These are phyloP conservation scores for Bryconaethiops microstoma DNA, from an alignment of 2,797 vertebrate genomes.

Conservation along the genomic window DNA sequence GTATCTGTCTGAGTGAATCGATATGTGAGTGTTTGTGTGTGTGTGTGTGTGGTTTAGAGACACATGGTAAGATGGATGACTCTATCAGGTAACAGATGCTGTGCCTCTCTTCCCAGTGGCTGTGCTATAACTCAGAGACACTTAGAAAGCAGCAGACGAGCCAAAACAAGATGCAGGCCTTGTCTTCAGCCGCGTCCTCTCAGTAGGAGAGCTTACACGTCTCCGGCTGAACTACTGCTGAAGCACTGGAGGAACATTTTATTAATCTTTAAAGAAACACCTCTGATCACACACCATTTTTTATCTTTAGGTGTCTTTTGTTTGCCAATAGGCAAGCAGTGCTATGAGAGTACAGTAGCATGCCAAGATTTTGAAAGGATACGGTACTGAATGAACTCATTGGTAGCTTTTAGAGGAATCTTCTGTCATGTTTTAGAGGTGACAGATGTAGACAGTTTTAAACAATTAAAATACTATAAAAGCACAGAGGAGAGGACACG, in stretches of 20 bases:
- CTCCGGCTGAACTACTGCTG: background rate
- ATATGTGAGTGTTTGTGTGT: background rate
- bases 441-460: no score
- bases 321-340: background rate
- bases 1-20: constrained; percentile 27
- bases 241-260: background rate
- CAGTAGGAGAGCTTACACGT: background rate
- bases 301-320: background rate
- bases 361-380: background rate
- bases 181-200: background rate
- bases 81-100: constrained; percentile 13
- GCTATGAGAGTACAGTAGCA: background rate
- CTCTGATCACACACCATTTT: background rate
- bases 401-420: background rate
- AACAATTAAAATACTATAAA: no score
- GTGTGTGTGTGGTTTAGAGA: constrained; percentile 1
- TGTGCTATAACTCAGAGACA: constrained; percentile 21
- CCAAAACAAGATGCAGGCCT: background rate
- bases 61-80: constrained; percentile 1
- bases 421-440: background rate
- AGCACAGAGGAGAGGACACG: no score
- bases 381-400: background rate
- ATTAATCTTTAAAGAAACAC: background rate
- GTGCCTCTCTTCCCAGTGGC: background rate
- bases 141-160: background rate